These are phyloP conservation scores for Eutrigla gurnardus DNA, from an alignment of 2,797 vertebrate species.

Conservation along the genomic window DNA sequence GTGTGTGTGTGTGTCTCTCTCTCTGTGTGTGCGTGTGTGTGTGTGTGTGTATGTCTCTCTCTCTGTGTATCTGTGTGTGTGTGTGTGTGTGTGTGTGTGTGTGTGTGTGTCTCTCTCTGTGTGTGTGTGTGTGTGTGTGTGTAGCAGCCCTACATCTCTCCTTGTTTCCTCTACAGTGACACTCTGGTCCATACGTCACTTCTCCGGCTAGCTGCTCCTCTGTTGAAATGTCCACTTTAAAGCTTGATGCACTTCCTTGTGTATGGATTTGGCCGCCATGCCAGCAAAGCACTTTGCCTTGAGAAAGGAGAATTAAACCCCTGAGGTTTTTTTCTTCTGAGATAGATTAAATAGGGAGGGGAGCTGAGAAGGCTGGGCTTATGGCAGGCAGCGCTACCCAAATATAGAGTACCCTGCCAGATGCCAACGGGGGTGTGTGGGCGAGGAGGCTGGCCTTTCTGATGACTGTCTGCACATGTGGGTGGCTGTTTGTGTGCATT, in stretches of 20 bases:
- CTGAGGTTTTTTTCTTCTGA: constrained; percentile 76
- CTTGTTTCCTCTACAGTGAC: constrained; percentile 53
- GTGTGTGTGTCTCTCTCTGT: too few relatives aligned
- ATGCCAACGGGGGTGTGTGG: constrained; percentile 67
- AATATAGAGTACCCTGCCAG: constrained; percentile 72
- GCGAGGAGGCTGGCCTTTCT: constrained; percentile 57
- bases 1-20: too few relatives aligned
- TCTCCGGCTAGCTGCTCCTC: constrained; percentile 73
- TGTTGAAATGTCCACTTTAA: constrained; percentile 81
- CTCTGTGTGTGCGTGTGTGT: too few relatives aligned
- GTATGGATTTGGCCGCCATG: constrained; percentile 79
- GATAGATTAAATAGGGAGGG: constrained; percentile 76
- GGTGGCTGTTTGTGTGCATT: constrained; percentile 51
- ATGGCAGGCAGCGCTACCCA: constrained; percentile 62
- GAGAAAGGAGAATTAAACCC: constrained; percentile 79
- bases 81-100: too few relatives aligned
- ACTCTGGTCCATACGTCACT: constrained; percentile 72
- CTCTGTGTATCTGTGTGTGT: too few relatives aligned
- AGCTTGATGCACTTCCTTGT: constrained; percentile 79
- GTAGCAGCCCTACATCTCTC: constrained; percentile 37
- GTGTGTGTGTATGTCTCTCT: too few relatives aligned
- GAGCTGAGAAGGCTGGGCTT: constrained; percentile 55
- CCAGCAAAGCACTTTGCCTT: constrained; percentile 83
- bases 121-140: too few relatives aligned
- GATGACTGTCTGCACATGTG: constrained; percentile 55